phyloP scores from a whole-genome alignment of 2,888 invertebrate genomes.

The Apodemia duryi region DNA sequence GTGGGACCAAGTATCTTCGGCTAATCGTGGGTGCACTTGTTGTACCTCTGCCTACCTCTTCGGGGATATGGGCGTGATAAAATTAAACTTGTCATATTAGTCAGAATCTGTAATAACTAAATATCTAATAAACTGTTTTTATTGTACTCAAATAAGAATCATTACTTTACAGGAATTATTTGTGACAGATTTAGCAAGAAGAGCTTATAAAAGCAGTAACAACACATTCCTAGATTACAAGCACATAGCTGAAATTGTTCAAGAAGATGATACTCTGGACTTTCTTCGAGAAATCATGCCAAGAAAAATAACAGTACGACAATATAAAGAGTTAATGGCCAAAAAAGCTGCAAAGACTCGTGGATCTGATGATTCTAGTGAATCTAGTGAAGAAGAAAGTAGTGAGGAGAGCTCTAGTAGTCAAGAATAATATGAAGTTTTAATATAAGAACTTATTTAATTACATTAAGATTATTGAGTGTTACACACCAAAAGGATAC shows the following conservation, averaged over 20 bases:
- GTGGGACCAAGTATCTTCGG: too few relatives aligned
- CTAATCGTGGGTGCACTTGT: too few relatives aligned
- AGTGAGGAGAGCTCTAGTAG: slow-evolving; percentile 55
- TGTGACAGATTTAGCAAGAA: slow-evolving; percentile 82
- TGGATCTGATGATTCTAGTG: slow-evolving; percentile 51
- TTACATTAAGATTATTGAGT: too few relatives aligned
- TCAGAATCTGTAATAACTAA: not conserved
- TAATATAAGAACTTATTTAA: not conserved
- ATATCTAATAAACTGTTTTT: not conserved
- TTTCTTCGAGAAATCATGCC: slow-evolving; percentile 87
- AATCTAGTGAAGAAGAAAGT: slow-evolving; percentile 57
- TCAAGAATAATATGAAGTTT: slow-evolving; percentile 27
- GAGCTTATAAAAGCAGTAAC: slow-evolving; percentile 77
- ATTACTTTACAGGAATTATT: slow-evolving; percentile 81
- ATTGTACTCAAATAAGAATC: not conserved
- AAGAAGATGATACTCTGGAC: slow-evolving; percentile 82
- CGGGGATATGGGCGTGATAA: too few relatives aligned
- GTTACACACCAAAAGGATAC: too few relatives aligned
- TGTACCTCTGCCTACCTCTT: too few relatives aligned
- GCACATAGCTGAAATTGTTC: slow-evolving; percentile 85
- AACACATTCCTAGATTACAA: slow-evolving; percentile 82
- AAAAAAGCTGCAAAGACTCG: slow-evolving; percentile 65
- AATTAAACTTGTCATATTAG: too few relatives aligned
- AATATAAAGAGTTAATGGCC: slow-evolving; percentile 83
- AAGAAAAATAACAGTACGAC: slow-evolving; percentile 83